A percentile compares a stretch with the other conserved stretches of the same genome.
Conservation (phyloP, 1,140 invertebrate genomes). For the Caenorhabditis inopinata region DNA sequence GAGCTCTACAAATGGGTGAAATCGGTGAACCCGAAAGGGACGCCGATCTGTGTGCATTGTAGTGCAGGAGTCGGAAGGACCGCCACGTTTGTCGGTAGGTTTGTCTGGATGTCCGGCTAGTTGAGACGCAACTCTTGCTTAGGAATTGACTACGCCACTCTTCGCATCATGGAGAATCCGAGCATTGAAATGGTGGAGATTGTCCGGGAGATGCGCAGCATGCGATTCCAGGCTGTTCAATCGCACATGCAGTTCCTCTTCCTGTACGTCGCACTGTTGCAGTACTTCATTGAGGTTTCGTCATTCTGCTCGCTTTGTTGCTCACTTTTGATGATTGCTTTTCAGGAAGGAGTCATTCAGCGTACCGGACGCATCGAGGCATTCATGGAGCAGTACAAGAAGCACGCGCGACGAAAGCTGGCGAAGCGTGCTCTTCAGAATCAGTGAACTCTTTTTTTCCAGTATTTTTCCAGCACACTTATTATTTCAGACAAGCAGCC, state of each 20-base stretch:
- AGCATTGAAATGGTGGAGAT: slow-evolving; percentile 19
- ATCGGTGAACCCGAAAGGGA: background rate
- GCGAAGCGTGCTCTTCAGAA: slow-evolving; percentile 3
- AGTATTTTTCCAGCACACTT: too few species aligned
- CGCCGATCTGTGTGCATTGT: slow-evolving; percentile 22
- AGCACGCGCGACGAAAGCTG: background rate
- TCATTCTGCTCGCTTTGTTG: background rate
- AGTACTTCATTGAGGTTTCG: background rate
- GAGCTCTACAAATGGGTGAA: slow-evolving; percentile 18
- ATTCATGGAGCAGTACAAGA: slow-evolving; percentile 4
- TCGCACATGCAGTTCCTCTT: slow-evolving; percentile 14
- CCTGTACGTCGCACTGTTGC: background rate
- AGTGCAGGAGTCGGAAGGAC: slow-evolving; percentile 9
- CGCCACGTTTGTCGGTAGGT: slow-evolving; percentile 10
- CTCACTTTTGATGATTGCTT: background rate
- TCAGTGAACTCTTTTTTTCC: too few species aligned
- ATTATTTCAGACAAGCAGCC: too few species aligned
- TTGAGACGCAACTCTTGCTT: background rate
- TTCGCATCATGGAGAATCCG: slow-evolving; percentile 13
- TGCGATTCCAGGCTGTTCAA: slow-evolving; percentile 17
- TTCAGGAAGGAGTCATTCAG: background rate
- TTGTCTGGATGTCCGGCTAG: too few species aligned
- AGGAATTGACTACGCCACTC: slow-evolving; percentile 6
- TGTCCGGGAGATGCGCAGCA: slow-evolving; percentile 8
- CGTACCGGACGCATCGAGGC: background rate